A percentile compares a stretch with the other conserved stretches of the same genome.
phyloP scores from a whole-genome alignment of 2,888 invertebrate genomes.

The Dorcus parallelipipedus region DNA sequence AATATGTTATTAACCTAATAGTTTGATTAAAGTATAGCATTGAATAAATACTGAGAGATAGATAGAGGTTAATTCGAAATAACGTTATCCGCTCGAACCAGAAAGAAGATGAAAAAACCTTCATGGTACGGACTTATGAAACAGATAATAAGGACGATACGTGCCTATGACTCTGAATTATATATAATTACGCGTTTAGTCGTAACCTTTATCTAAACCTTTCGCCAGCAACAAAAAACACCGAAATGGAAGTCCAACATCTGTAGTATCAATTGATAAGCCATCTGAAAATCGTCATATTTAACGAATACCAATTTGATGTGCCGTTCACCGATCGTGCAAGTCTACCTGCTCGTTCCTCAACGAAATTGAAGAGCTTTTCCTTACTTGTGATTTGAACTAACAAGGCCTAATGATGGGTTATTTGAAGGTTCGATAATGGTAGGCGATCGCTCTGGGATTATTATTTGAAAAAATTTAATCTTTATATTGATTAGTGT shows the following conservation, averaged over 20 bases:
- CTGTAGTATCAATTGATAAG: conserved; percentile 14
- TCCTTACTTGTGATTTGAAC: conserved; percentile 22
- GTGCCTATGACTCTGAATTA: conserved; percentile 18
- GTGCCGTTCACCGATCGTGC: conserved; percentile 1
- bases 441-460: conserved; percentile 18
- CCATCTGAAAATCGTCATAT: conserved; percentile 14
- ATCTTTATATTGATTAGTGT: conserved; percentile 1
- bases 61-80: neutral
- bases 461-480: conserved; percentile 14
- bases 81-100: neutral
- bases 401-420: conserved; percentile 27
- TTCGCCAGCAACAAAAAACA: conserved; percentile 8
- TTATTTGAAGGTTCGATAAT: conserved; percentile 29
- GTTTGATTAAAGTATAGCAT: neutral
- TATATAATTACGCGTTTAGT: conserved; percentile 26
- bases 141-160: conserved; percentile 16
- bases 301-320: conserved; percentile 10
- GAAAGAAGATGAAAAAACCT: conserved; percentile 1
- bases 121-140: conserved; percentile 14
- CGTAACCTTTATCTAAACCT: conserved; percentile 23
- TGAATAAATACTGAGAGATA: neutral
- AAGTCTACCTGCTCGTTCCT: neutral
- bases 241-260: conserved; percentile 8
- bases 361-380: conserved; percentile 2
- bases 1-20: neutral